phyloP scores from a whole-genome alignment of 2,113 vertebrate species.

The Elachura formosa region DNA sequence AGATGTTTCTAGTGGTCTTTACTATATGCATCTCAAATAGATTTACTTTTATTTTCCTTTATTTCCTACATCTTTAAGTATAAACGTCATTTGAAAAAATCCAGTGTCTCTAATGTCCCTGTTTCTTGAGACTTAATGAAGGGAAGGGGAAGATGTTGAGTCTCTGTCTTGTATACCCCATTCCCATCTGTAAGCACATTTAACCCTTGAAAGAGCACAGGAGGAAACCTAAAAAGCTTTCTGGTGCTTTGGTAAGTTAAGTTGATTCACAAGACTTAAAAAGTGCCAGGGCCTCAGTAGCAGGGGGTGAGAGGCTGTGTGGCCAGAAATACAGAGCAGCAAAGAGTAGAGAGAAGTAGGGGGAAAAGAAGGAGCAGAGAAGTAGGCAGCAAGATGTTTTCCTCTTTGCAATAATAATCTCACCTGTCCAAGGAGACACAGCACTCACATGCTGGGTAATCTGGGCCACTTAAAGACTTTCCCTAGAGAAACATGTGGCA shows the following conservation, averaged over 20 bases:
- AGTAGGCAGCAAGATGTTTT: not conserved
- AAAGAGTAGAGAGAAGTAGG: not conserved
- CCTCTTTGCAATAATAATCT: not conserved
- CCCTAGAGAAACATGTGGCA: not conserved
- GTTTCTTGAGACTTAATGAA: not conserved
- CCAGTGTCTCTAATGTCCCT: not conserved
- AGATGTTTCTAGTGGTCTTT: not conserved
- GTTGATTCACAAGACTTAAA: not conserved
- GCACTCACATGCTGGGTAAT: not conserved
- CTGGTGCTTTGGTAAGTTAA: not conserved
- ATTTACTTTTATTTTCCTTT: not conserved
- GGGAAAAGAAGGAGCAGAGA: not conserved
- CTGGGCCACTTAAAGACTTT: not conserved
- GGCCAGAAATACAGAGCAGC: not conserved
- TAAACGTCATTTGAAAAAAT: not conserved
- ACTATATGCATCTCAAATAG: not conserved
- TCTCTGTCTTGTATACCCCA: not conserved
- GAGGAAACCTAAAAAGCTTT: not conserved
- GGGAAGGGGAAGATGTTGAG: not conserved
- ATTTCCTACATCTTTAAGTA: not conserved
- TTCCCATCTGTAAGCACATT: conserved; percentile 2
- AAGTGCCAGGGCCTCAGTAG: not conserved
- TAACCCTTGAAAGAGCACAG: conserved; percentile 19
- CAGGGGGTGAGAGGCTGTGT: not conserved
- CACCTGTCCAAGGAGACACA: not conserved